phyloP scores from a whole-genome alignment of 2,888 invertebrate species.

The Rotaria socialis region DNA sequence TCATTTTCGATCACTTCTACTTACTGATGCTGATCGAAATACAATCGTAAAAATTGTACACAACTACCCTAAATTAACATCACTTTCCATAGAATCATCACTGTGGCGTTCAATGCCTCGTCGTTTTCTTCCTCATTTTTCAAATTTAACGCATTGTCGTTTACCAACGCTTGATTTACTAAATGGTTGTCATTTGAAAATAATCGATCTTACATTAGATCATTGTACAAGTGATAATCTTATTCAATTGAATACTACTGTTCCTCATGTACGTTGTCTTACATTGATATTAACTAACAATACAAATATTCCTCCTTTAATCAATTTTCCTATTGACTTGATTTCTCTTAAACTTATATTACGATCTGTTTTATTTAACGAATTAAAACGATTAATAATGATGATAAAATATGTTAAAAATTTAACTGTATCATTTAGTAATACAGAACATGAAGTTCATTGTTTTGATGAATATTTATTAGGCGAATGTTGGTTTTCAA shows the following conservation, averaged over 20 bases:
- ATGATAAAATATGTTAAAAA: not conserved
- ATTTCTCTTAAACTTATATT: not conserved
- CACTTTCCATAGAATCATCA: not conserved
- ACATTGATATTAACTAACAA: not conserved
- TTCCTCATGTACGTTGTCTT: not conserved
- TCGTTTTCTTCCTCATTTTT: not conserved
- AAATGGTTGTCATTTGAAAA: not conserved
- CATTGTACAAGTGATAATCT: not conserved
- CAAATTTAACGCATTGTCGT: not conserved
- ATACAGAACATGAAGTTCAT: conserved; percentile 3
- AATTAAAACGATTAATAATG: not conserved
- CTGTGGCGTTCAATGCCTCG: not conserved
- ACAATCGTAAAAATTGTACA: not conserved
- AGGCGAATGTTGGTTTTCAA: not conserved
- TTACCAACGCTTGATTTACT: not conserved
- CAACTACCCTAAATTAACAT: not conserved
- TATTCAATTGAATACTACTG: not conserved
- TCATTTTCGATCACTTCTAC: not conserved
- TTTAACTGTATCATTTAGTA: not conserved
- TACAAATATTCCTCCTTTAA: not conserved
- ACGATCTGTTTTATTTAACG: not conserved
- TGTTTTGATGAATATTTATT: conserved; percentile 15
- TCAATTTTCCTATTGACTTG: not conserved
- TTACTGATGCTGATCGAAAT: not conserved
- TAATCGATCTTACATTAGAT: not conserved